Conservation (phyloP, 1,140 invertebrate genomes). For the Diorhabda carinulata region DNA sequence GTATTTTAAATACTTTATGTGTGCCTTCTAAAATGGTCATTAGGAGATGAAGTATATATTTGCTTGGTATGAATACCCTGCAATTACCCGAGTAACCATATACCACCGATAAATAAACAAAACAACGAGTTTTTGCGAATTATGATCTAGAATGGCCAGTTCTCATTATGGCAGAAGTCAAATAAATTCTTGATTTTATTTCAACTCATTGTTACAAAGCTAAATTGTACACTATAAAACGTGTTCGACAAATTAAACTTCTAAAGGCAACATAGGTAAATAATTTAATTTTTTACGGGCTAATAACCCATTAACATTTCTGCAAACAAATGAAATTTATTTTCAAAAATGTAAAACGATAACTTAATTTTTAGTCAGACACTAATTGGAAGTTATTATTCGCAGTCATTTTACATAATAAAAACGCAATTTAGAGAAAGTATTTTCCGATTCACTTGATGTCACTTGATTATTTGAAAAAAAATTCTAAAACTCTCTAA, state of each 20-base stretch:
- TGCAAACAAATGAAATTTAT: too few relatives aligned
- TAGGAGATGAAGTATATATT: constrained; percentile 2
- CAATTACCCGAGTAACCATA: neutral
- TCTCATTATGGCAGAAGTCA: neutral
- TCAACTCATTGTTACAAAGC: neutral
- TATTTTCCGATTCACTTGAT: too few relatives aligned
- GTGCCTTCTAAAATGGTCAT: neutral
- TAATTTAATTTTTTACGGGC: too few relatives aligned
- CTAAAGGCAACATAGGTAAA: too few relatives aligned
- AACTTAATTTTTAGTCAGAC: too few relatives aligned
- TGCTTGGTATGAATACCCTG: neutral
- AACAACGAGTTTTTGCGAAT: neutral
- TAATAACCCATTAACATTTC: too few relatives aligned
- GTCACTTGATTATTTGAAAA: too few relatives aligned
- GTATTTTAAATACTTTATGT: neutral
- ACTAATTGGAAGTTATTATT: too few relatives aligned
- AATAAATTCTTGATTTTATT: neutral
- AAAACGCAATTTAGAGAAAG: too few relatives aligned
- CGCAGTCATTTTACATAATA: too few relatives aligned
- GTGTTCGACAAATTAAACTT: neutral
- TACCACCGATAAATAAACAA: constrained; percentile 1
- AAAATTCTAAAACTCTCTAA: too few relatives aligned
- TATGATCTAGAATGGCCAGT: neutral
- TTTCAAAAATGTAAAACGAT: too few relatives aligned
- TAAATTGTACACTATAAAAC: neutral